Evolutionary conservation across 2,888 invertebrate species (phyloP), one percentile per base, ranked within the genome.

Genomic region (Cataglyphis albicans): DNA sequence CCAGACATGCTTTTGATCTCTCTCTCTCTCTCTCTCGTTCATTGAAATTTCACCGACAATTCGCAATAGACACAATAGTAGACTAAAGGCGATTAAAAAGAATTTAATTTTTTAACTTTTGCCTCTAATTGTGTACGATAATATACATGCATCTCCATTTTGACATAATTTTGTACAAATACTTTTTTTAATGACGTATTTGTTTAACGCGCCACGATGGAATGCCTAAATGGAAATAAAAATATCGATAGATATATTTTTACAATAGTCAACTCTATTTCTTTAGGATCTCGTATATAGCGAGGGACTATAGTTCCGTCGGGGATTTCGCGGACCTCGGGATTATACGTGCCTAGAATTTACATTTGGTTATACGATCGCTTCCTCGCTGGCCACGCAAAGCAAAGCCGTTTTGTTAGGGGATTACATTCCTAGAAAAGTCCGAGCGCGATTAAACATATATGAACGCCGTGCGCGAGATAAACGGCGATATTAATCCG

Each of bases 331-430:
- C 74, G 44, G 78, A 73, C 44, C 59, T 29, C 74, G 78, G 74
- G 44, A 80, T 80, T 80, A 80, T 74, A 80, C 78, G 78, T 80
- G 78, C 74, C 78, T 74, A 80, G 78, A 80, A 80, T 80, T 80
- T 80, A 59, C 78, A 80, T 80, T 74, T 48, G 74, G 78, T 80
- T 80, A 74, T 35, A 59, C 78, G 75, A 80, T 80, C 78, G 78
- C 78, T 80, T 80, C 73, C 73, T 59, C 78, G 74, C 74, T 44
- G 78, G 44, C 78, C 78, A 74, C 78, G 75, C 44, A 74, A 80
- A 80, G 78, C 78, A 74, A 74, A 80, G 78, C 78, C 74, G 75
- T 74, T 73, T 80, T 64, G 74, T 59, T 35, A 59, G 75, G 78
- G 75, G 78, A 80, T 74, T 80, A 74, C 73, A 32, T 59, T 59